Evolutionary conservation across 1,140 invertebrate species (phyloP).

Genomic region (Drosophila sechellia): DNA sequence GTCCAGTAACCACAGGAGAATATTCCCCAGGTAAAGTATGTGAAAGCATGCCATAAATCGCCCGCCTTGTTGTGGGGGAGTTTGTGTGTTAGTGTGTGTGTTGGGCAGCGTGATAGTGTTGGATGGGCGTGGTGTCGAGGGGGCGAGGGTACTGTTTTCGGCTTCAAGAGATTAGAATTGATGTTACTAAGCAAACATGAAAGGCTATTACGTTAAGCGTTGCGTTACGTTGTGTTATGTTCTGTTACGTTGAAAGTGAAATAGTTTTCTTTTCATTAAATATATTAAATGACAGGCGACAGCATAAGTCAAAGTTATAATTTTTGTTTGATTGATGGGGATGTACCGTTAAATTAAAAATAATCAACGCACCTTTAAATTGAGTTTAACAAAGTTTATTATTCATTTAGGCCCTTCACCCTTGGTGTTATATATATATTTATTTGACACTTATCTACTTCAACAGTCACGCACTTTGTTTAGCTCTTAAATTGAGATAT

Average conservation of each 20-base stretch:
- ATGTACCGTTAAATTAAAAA: neutral
- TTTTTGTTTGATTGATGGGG: constrained; percentile 4
- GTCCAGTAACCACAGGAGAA: constrained; percentile 45
- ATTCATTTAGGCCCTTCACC: neutral
- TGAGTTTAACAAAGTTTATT: neutral
- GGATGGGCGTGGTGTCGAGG: constrained; percentile 8
- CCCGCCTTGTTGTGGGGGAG: constrained; percentile 38
- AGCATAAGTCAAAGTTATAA: constrained; percentile 12
- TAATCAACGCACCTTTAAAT: neutral
- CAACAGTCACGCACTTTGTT: neutral
- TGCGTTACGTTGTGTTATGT: constrained; percentile 52
- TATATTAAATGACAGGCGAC: constrained; percentile 24
- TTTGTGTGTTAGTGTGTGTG: constrained; percentile 22
- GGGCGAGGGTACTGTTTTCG: constrained; percentile 32
- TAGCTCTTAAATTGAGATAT: neutral
- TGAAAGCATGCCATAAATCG: constrained; percentile 83
- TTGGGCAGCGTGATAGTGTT: constrained; percentile 36
- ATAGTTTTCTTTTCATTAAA: constrained; percentile 48
- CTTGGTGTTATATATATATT: neutral
- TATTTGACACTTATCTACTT: neutral
- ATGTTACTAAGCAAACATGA: constrained; percentile 83
- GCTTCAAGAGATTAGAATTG: constrained; percentile 76
- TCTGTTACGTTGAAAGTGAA: constrained; percentile 57
- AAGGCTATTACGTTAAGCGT: constrained; percentile 82
- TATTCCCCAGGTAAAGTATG: constrained; percentile 83